Base-by-base conservation (phyloP, 2,888 invertebrate genomes). In the Arctia plantaginis region DNA sequence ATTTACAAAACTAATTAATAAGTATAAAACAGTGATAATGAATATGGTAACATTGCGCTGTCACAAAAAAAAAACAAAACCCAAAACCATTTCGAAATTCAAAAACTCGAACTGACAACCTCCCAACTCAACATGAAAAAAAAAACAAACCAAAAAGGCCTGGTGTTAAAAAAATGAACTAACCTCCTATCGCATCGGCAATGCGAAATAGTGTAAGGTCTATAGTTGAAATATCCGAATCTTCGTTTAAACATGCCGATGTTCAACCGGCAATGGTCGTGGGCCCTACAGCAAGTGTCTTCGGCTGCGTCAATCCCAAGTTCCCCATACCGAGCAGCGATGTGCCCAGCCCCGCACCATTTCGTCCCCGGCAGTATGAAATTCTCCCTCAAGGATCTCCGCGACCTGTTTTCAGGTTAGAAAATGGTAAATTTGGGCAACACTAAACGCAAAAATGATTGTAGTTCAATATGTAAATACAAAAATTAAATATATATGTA, bases 151-250 rank as follows among this genome's bases (percentile, higher is more conserved):
- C 73, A 77, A 77, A 77, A 77, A 72, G 77, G 82, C 79, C 62
- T 8, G 44, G 65, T 65, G 62, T 51, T 62, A 59, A 88, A 85
- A 90, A 88, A 86, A 83, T 81, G 82, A 89, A 93, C 96, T 92
- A 96, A 98, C 98, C 97, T 97, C 94, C 96, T 96, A 93, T 98
- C 98, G 91, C 98, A 98, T 82, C 96, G 96, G 93, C 98, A 98
- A 90, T 97, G 97, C 88, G 97, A 97, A 81, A 98, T 94, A 55
- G 98, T 97, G 93, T 97, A 97, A 81, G 97, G 97, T 80, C 97
- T 94, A 90, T 94, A 96, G 96, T 98, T 98, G 96, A 97, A 97
- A 86, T 96, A 93, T 86, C 96, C 94, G 86, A 93, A 97, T 89
- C 96, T 96, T 84, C 95, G 94, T 80, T 95, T 93, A 89, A 97